Evolutionary conservation across 2,888 invertebrate species (phyloP).

Genomic region (Nomada ferruginata): DNA sequence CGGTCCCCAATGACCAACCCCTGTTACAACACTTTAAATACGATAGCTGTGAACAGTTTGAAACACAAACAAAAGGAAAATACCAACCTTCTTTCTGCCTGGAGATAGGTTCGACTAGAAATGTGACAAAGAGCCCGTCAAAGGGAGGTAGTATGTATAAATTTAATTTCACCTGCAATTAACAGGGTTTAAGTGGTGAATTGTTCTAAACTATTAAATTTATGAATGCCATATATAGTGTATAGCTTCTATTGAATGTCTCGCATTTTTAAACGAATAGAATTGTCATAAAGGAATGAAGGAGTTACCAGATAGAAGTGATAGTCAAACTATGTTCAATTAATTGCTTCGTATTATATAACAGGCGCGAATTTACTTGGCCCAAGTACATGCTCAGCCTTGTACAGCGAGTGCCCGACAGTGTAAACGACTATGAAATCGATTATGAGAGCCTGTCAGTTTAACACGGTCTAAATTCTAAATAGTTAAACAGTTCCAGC

Average conservation of each 20-base stretch:
- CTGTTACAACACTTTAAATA: neutral
- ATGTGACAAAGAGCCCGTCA: too few relatives aligned
- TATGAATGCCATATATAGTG: too few relatives aligned
- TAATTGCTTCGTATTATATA: conserved; percentile 23
- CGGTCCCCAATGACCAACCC: neutral
- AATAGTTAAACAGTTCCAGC: conserved; percentile 38
- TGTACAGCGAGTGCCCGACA: conserved; percentile 14
- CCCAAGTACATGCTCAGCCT: conserved; percentile 15
- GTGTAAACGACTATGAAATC: conserved; percentile 42
- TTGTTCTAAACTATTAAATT: too few relatives aligned
- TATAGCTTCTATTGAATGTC: too few relatives aligned
- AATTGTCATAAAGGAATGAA: neutral
- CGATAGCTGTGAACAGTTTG: neutral
- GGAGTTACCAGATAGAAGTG: neutral
- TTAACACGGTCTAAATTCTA: conserved; percentile 45
- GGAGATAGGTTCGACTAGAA: too few relatives aligned
- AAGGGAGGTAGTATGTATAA: too few relatives aligned
- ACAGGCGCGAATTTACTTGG: conserved; percentile 13
- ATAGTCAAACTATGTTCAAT: conserved; percentile 26
- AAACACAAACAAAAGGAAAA: neutral
- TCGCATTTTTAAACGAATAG: too few relatives aligned
- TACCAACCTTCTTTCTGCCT: too few relatives aligned
- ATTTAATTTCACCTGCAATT: too few relatives aligned
- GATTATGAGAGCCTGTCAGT: conserved; percentile 53
- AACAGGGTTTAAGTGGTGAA: too few relatives aligned